Conservation (phyloP, 2,888 invertebrate genomes). For the Branchipolynoe longqiensis region DNA sequence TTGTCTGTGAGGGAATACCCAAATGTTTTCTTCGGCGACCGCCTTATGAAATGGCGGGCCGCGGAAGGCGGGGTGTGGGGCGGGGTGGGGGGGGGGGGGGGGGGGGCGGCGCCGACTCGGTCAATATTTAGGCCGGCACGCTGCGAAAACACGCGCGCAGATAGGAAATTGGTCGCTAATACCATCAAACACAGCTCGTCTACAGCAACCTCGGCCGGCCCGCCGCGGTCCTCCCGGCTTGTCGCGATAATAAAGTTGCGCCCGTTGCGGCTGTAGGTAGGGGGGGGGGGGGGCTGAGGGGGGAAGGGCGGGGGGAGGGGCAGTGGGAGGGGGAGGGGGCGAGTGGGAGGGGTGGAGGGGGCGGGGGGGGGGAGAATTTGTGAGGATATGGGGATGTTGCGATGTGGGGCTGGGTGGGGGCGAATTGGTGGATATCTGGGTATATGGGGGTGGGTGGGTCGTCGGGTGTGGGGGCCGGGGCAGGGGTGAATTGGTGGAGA, state of each 20-base stretch:
- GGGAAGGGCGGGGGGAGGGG: too few relatives aligned
- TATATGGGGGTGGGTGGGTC: too few relatives aligned
- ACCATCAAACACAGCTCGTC: slow-evolving; percentile 41
- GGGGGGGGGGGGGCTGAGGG: too few relatives aligned
- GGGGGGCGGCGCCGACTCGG: neutral
- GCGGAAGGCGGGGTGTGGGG: neutral
- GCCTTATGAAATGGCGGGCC: slow-evolving; percentile 39
- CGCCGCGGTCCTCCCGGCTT: slow-evolving; percentile 24
- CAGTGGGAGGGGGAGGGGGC: too few relatives aligned
- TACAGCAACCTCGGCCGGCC: slow-evolving; percentile 57
- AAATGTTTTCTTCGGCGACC: slow-evolving; percentile 49
- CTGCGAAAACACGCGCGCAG: slow-evolving; percentile 34
- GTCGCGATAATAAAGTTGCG: slow-evolving; percentile 30
- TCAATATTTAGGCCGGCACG: slow-evolving; percentile 19
- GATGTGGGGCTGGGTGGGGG: too few relatives aligned
- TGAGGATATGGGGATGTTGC: too few relatives aligned
- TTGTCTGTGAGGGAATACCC: slow-evolving; percentile 41
- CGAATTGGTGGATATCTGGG: too few relatives aligned
- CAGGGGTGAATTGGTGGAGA: too few relatives aligned
- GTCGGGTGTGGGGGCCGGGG: too few relatives aligned
- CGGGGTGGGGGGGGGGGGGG: neutral
- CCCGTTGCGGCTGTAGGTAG: too few relatives aligned
- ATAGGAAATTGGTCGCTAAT: slow-evolving; percentile 54
- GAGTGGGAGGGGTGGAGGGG: too few relatives aligned
- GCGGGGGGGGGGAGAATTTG: too few relatives aligned